These are phyloP conservation scores for Oreochromis grahami DNA, from an alignment of 2,797 vertebrate genomes.

Conservation along the genomic window DNA sequence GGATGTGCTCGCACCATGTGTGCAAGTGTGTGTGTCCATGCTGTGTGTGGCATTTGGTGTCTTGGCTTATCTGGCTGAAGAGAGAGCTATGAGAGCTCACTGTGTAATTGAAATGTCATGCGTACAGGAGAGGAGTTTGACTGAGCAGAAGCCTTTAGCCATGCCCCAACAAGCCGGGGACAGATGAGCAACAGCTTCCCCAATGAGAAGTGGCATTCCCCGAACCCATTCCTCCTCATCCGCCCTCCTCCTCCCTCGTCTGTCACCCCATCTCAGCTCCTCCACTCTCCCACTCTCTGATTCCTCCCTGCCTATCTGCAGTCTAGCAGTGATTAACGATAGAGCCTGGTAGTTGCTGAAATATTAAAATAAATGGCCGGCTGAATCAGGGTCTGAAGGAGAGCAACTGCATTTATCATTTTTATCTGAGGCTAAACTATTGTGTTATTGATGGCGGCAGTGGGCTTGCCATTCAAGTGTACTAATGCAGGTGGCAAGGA, in stretches of 20 bases:
- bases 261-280: conserved; percentile 27
- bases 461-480: conserved; percentile 46
- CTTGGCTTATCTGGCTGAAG: conserved; percentile 65
- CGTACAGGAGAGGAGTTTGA: conserved; percentile 73
- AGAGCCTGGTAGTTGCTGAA: conserved; percentile 52
- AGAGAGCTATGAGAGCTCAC: conserved; percentile 66
- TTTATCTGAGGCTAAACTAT: conserved; percentile 63
- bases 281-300: conserved; percentile 19
- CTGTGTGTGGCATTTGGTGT: conserved; percentile 53
- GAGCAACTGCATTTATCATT: conserved; percentile 56
- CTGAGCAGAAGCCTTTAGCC: conserved; percentile 73
- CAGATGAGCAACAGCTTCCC: conserved; percentile 74
- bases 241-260: conserved; percentile 1
- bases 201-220: conserved; percentile 68
- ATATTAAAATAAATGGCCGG: conserved; percentile 72
- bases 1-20: background rate
- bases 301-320: conserved; percentile 51
- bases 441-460: conserved; percentile 60
- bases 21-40: background rate
- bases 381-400: conserved; percentile 61
- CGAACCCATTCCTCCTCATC: conserved; percentile 50
- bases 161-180: conserved; percentile 69
- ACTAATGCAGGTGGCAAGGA: conserved; percentile 40
- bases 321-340: conserved; percentile 73
- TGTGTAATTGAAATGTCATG: conserved; percentile 82